A percentile compares a stretch with the other conserved stretches of the same genome.
phyloP scores from a whole-genome alignment of 1,140 invertebrate genomes.

The Ladona fulva region DNA sequence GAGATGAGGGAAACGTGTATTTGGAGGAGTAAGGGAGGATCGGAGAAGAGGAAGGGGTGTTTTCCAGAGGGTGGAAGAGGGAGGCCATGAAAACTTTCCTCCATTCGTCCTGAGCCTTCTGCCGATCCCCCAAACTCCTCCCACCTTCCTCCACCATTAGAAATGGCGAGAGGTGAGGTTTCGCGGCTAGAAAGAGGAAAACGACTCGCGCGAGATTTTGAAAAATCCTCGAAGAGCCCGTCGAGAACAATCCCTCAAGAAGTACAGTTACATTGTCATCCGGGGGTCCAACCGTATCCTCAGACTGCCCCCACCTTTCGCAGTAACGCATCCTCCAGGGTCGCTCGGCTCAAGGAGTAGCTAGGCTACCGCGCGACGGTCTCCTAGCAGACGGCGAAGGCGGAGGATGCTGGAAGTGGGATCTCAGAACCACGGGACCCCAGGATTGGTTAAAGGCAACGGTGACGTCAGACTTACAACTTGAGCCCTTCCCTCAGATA shows the following conservation, averaged over 20 bases:
- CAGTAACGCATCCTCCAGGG: too few species aligned
- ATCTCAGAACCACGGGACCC: background rate
- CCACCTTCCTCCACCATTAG: background rate
- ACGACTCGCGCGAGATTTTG: background rate
- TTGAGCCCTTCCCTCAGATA: background rate
- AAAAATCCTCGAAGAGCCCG: too few species aligned
- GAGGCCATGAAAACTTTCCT: background rate
- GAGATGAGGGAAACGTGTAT: background rate
- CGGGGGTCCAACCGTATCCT: too few species aligned
- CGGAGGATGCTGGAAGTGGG: background rate
- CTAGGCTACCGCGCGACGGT: background rate
- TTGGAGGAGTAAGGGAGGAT: background rate
- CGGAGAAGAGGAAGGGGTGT: background rate
- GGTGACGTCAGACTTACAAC: conserved; percentile 7
- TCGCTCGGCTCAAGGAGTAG: background rate
- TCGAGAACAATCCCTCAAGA: too few species aligned
- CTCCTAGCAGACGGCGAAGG: background rate
- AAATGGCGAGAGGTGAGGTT: background rate
- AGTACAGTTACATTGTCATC: too few species aligned
- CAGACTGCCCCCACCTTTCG: too few species aligned
- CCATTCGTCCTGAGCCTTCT: conserved; percentile 2
- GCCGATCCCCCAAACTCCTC: background rate
- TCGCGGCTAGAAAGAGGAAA: background rate
- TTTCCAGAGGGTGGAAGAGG: background rate
- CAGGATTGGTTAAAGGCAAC: conserved; percentile 3